These are phyloP conservation scores for Astreopora myriophthalma DNA, from an alignment of 64 coral and sea anemone genomes.

Conservation along the genomic window DNA sequence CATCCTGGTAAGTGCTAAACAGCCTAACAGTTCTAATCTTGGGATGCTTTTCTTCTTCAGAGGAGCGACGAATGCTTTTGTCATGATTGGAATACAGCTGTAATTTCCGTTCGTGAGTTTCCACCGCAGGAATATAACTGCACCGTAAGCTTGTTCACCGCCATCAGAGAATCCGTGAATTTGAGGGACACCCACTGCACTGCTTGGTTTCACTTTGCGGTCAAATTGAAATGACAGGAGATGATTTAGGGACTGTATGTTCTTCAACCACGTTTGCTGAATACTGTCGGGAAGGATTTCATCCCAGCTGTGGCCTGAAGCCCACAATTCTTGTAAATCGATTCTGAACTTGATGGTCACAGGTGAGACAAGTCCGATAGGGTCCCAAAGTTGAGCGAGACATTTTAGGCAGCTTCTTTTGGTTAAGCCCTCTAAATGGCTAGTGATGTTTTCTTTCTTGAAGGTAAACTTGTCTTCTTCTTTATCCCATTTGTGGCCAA, in stretches of 20 bases:
- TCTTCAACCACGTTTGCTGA: background rate
- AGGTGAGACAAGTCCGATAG: background rate
- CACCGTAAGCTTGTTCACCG: background rate
- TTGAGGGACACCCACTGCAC: background rate
- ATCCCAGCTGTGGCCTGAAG: background rate
- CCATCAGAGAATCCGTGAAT: background rate
- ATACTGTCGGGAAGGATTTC: background rate
- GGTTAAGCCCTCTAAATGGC: background rate
- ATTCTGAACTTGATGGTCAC: background rate
- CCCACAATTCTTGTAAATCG: background rate
- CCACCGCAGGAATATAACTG: conserved; percentile 26
- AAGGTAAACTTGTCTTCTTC: background rate
- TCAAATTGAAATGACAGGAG: background rate
- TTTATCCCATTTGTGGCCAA: background rate
- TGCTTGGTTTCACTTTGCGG: background rate
- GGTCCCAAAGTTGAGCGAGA: conserved; percentile 35
- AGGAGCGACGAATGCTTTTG: background rate
- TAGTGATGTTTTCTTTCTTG: background rate
- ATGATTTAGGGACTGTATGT: conserved; percentile 8
- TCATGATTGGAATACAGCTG: background rate
- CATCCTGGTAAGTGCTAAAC: background rate
- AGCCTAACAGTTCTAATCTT: background rate
- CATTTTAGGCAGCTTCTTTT: conserved; percentile 1
- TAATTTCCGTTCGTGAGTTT: background rate
- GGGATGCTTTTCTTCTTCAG: background rate